Evolutionary conservation across 2,888 invertebrate species (phyloP).

Genomic region (Tetheella fluctuosa): DNA sequence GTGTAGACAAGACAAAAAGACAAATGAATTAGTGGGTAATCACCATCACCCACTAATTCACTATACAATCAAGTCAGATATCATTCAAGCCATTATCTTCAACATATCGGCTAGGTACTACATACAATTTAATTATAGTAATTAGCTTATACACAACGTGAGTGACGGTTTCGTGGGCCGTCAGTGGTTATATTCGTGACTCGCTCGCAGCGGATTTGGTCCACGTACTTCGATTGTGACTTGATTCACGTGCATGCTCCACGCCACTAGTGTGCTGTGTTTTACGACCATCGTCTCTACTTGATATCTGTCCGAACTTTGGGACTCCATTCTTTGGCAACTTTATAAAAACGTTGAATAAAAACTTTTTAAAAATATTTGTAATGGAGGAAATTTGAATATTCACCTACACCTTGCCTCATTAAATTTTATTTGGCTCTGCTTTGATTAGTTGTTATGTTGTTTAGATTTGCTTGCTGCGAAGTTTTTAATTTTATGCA

Average conservation of each 20-base stretch:
- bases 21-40: no score
- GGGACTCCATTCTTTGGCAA: not conserved
- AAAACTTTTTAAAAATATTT: no score
- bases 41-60: not conserved
- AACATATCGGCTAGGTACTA: not conserved
- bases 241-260: not conserved
- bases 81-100: not conserved
- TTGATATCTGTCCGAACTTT: not conserved
- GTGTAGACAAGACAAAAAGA: no score
- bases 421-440: no score
- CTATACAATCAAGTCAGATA: not conserved
- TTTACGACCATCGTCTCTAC: not conserved
- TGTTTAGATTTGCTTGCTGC: no score
- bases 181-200: conserved; percentile 19
- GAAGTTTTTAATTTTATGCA: no score
- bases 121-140: conserved; percentile 5
- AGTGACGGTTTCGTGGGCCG: conserved; percentile 29
- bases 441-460: no score
- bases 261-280: not conserved
- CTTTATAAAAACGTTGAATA: not conserved
- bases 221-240: conserved; percentile 25
- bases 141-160: conserved; percentile 26
- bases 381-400: no score
- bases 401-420: no score
- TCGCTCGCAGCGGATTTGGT: conserved; percentile 28